These are phyloP conservation scores for Lepidurus apus DNA, from an alignment of 1,140 invertebrate genomes.

Conservation along the genomic window DNA sequence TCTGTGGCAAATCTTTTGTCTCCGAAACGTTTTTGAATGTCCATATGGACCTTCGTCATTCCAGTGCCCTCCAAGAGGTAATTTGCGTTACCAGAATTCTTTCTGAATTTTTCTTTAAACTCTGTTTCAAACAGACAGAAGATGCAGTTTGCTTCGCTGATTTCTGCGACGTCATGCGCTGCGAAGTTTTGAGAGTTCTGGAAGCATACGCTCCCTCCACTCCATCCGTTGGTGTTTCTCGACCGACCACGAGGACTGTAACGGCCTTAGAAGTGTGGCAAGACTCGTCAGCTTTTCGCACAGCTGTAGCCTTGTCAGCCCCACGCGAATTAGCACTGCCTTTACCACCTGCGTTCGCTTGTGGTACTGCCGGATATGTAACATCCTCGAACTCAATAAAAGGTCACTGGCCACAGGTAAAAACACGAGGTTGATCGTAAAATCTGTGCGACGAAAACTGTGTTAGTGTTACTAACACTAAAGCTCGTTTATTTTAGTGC, in stretches of 20 bases:
- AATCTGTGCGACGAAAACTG: too few relatives aligned
- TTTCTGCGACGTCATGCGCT: conserved; percentile 91
- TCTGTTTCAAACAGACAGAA: conserved; percentile 58
- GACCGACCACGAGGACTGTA: conserved; percentile 52
- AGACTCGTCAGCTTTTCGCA: conserved; percentile 6
- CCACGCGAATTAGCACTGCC: background rate
- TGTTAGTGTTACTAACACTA: too few relatives aligned
- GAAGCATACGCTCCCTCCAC: conserved; percentile 35
- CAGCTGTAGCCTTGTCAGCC: background rate
- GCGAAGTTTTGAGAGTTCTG: conserved; percentile 62
- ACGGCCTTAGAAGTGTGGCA: conserved; percentile 58
- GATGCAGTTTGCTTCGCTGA: conserved; percentile 85
- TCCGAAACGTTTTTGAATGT: conserved; percentile 79
- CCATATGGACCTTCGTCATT: conserved; percentile 86
- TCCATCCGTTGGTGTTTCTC: conserved; percentile 48
- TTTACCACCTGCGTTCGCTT: background rate
- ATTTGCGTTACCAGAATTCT: conserved; percentile 32
- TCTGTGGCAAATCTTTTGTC: conserved; percentile 88
- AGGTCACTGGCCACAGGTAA: conserved; percentile 1
- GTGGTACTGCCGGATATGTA: background rate
- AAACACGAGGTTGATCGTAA: background rate
- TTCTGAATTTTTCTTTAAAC: background rate
- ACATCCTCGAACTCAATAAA: background rate
- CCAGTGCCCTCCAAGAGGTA: conserved; percentile 76
- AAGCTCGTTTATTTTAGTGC: too few relatives aligned